Evolutionary conservation across 1,140 invertebrate species (phyloP).

Genomic region (Adoxophyes honmai): DNA sequence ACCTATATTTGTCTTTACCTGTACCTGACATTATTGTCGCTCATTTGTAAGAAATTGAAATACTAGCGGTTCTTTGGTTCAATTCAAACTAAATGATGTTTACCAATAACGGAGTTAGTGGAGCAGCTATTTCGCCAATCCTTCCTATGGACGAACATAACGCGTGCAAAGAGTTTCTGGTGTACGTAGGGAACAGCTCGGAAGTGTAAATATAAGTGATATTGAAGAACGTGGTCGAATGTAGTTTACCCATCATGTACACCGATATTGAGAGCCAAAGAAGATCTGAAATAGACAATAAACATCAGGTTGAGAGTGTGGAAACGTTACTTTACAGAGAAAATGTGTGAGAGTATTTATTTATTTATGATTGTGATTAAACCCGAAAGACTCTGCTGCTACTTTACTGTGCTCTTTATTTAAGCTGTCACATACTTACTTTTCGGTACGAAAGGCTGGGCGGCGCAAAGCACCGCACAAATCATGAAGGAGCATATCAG

Average conservation of each 20-base stretch:
- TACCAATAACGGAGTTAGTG: slow-evolving; percentile 79
- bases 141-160: slow-evolving; percentile 82
- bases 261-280: slow-evolving; percentile 39
- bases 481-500: slow-evolving; percentile 41
- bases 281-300: slow-evolving; percentile 41
- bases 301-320: no score
- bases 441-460: slow-evolving; percentile 43
- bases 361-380: no score
- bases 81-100: slow-evolving; percentile 12
- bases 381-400: no score
- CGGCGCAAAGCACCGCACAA: slow-evolving; percentile 40
- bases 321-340: no score
- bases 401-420: no score
- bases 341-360: no score
- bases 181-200: slow-evolving; percentile 83
- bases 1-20: no score
- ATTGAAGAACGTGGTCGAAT: slow-evolving; percentile 78
- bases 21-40: no score
- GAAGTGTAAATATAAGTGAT: slow-evolving; percentile 82
- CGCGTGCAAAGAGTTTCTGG: slow-evolving; percentile 80
- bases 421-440: no score
- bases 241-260: slow-evolving; percentile 81
- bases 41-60: no score
- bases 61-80: no score
- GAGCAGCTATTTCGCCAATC: slow-evolving; percentile 82